Evolutionary conservation across 2,113 vertebrate genomes (phyloP).

Genomic region (Cephalopterus ornatus): DNA sequence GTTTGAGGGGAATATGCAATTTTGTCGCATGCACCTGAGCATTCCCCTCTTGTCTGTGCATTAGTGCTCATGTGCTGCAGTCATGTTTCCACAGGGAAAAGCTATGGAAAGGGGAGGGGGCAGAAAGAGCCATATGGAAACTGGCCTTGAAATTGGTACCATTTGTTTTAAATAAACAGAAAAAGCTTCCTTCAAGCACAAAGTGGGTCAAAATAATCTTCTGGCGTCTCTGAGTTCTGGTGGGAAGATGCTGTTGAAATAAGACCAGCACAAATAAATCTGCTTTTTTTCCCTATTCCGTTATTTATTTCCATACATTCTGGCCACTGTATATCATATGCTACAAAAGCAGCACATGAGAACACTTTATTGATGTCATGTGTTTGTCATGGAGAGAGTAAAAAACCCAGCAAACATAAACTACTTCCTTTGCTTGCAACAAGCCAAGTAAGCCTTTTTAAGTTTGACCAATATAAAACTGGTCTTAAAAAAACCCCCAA

Average conservation of each 20-base stretch:
- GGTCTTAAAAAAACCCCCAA: background rate
- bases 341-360: background rate
- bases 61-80: background rate
- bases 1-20: background rate
- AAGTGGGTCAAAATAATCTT: background rate
- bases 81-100: background rate
- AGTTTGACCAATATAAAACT: background rate
- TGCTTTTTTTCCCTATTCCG: background rate
- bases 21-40: background rate
- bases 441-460: conserved; percentile 30
- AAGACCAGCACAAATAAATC: background rate
- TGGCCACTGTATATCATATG: background rate
- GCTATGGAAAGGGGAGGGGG: background rate
- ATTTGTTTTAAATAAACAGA: background rate
- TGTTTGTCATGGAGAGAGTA: background rate
- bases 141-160: background rate
- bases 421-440: conserved; percentile 21
- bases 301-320: background rate
- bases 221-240: background rate
- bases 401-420: background rate
- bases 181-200: background rate
- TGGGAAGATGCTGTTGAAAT: background rate
- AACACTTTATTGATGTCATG: background rate
- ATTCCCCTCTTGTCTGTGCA: fast-evolving
- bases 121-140: background rate